Evolutionary conservation across 2,113 vertebrate species (phyloP), one percentile per base, ranked within the genome.

Genomic region (Genyomyrus donnyi): DNA sequence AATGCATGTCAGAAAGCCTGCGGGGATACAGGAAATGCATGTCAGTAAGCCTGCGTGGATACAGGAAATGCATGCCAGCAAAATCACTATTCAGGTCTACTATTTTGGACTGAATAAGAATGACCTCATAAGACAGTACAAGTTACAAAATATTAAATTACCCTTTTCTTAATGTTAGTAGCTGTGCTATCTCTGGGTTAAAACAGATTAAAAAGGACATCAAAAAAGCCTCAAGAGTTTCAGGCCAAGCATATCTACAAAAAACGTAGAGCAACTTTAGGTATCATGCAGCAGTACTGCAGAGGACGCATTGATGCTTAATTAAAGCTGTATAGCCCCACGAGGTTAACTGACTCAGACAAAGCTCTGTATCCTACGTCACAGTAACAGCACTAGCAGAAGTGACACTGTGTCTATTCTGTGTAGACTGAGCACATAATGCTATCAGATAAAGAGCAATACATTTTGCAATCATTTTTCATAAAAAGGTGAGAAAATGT

Each of bases 131-230:
- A 46, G 96, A 97, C 53, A 56, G 53, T 96, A 97, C 97, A 96
- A 95, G 96, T 95, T 94, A 93, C 95, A 94, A 96, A 95, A 94
- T 95, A 95, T 96, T 94, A 96, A 31, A 95, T 93, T 96, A 96
- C 96, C 95, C 92, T 96, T 95, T 95, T 96, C 96, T 95, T 94
- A 95, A 96, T 97, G 97, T 94, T 95, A 96, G 96, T 96, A 95
- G 95, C 92, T 90, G 94, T 95, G 93, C 95, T 96, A 97, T 96
- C 97, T 97, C 95, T 94, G 92, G 94, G 96, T 96, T 94, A 93
- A 96, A 96, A 95, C 96, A 94, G 96, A 96, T 97, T 48, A 48
- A 10, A 92, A 91, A 91, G 93, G 7, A 94, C 96, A 95, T 94
- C 15, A 21, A 93, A 93, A 93, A 93, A 92, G 95, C 95, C 95